Percentiles rank a stretch among this genome's conserved stretches.
Conservation (phyloP, 2,888 invertebrate genomes). For the Adineta ricciae region DNA sequence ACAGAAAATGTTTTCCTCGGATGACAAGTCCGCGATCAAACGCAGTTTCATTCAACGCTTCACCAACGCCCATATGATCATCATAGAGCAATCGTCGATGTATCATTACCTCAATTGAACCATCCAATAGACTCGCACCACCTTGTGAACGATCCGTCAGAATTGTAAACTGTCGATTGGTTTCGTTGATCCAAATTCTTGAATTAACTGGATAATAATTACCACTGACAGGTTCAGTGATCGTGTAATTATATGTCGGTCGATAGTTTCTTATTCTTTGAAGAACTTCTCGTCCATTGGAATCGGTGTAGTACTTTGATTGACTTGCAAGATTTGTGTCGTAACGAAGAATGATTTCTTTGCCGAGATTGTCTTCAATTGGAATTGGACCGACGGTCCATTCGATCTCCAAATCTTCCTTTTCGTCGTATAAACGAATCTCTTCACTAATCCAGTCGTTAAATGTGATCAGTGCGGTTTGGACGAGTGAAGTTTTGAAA, state of each 20-base stretch:
- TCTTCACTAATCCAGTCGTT: conserved; percentile 54
- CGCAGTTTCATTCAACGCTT: conserved; percentile 73
- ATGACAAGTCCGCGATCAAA: conserved; percentile 48
- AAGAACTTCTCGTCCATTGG: conserved; percentile 78
- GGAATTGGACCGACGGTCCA: conserved; percentile 47
- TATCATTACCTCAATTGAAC: conserved; percentile 52
- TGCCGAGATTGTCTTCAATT: conserved; percentile 59
- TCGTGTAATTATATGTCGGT: conserved; percentile 59
- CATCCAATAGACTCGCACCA: conserved; percentile 45
- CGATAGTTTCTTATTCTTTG: conserved; percentile 28
- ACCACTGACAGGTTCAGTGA: conserved; percentile 53
- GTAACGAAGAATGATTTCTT: conserved; percentile 71
- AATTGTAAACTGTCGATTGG: conserved; percentile 37
- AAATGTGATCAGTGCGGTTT: conserved; percentile 47
- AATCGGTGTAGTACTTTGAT: conserved; percentile 65
- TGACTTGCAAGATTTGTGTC: conserved; percentile 49
- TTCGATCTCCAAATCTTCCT: conserved; percentile 52
- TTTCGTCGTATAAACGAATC: conserved; percentile 41
- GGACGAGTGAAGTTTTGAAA: not conserved
- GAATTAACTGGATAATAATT: conserved; percentile 89
- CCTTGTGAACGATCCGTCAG: conserved; percentile 49
- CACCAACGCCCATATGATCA: conserved; percentile 83
- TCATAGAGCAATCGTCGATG: conserved; percentile 74
- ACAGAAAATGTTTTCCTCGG: conserved; percentile 41
- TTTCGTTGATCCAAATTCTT: conserved; percentile 55